phyloP scores from a whole-genome alignment of 2,113 vertebrate genomes.

The Carettochelys insculpta region DNA sequence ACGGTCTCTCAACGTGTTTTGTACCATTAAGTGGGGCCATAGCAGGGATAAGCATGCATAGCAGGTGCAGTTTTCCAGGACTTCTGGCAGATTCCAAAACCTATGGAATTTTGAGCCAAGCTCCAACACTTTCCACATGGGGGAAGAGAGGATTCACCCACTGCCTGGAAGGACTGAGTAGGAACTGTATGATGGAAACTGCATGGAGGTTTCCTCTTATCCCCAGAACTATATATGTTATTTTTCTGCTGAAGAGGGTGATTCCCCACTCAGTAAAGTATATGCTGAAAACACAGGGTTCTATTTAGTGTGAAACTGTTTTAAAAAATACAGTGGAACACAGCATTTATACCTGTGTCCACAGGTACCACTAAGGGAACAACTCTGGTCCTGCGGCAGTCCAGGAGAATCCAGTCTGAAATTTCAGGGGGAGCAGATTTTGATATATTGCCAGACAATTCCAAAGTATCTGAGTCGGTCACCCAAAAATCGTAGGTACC shows the following conservation, averaged over 20 bases:
- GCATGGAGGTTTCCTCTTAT: neutral
- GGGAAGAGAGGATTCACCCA: neutral
- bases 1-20: neutral
- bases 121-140: neutral
- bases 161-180: fast-evolving
- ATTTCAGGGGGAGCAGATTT: neutral
- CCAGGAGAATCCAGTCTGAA: neutral
- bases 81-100: neutral
- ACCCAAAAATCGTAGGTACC: neutral
- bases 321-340: neutral
- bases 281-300: neutral
- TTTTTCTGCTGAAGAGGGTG: neutral
- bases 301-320: neutral
- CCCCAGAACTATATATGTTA: neutral
- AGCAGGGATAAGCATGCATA: neutral
- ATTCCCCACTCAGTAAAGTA: neutral
- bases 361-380: neutral
- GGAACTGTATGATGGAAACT: neutral
- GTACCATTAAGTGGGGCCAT: neutral
- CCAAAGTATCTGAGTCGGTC: neutral
- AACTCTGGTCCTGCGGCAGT: neutral
- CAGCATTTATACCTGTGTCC: neutral
- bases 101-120: neutral
- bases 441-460: neutral
- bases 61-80: neutral